phyloP scores from a whole-genome alignment of 2,797 vertebrate genomes.

The Crenuchus spilurus region DNA sequence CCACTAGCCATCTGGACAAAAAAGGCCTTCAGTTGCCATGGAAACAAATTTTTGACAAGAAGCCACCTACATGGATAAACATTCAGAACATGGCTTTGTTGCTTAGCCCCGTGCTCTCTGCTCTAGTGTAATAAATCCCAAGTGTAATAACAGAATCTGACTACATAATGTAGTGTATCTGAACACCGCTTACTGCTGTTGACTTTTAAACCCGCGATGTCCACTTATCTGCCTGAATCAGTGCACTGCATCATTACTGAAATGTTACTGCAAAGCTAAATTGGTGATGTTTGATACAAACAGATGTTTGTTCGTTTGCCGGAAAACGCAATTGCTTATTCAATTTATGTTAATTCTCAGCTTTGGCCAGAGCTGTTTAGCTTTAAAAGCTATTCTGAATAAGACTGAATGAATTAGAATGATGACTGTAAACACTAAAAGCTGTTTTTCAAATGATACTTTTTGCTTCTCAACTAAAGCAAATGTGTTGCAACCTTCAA shows the following conservation, averaged over 20 bases:
- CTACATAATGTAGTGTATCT: not conserved
- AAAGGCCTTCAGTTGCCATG: conserved; percentile 46
- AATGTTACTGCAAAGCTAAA: not conserved
- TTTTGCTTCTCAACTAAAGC: not conserved
- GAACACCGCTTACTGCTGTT: not conserved
- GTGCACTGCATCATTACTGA: not conserved
- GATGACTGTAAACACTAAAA: too few relatives aligned
- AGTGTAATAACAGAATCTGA: not conserved
- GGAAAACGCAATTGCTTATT: not conserved
- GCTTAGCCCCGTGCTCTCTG: conserved; percentile 9
- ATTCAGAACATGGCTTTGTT: conserved; percentile 19
- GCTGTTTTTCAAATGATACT: not conserved
- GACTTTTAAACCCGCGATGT: not conserved
- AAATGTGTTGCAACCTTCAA: not conserved
- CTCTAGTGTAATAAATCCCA: not conserved
- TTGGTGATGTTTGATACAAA: not conserved
- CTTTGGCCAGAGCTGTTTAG: not conserved
- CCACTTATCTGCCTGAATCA: not conserved
- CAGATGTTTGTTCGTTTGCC: not conserved
- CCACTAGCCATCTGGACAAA: conserved; percentile 43
- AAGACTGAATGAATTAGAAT: not conserved
- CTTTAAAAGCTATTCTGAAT: not conserved
- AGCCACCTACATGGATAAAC: conserved; percentile 22
- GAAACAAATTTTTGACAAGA: conserved; percentile 49
- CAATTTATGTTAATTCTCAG: not conserved